Evolutionary conservation across 2,888 invertebrate species (phyloP), one percentile per base, ranked within the genome.

Genomic region (Machimus atricapillus): DNA sequence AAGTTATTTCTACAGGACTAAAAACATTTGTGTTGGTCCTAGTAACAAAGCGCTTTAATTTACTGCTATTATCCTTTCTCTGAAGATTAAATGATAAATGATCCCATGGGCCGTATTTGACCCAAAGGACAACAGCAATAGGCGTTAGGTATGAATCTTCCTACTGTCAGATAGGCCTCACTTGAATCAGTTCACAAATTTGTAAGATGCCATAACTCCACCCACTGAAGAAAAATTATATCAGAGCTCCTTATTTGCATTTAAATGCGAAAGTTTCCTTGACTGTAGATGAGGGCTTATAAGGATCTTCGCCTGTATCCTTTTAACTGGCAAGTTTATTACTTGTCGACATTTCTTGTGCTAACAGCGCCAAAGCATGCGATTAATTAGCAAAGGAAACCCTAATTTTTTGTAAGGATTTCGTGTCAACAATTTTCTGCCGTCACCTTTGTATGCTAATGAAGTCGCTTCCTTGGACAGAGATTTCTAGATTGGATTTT

Each of bases 371-470:
- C 40, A 78, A 43, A 78, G 43, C 78, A 78, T 78, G 78, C 78
- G 78, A 78, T 43, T 78, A 78, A 78, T 78, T 78, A 78, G 46
- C 78, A 23, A 40, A 19, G 43, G 43, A 40, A 78, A 78, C 23
- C 43, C 19, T 78, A 12, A 43, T 34, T 40, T 78, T 78, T 78
- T 23, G 78, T 8, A 27, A 66, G 12, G 78, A 78, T 78, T 43
- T 78, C 78, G 78, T 78, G 78, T 40, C 19, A 78, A 34, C 40
- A 43, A 78, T 78, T 40, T 78, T 40, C 78, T 78, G 0, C 78
- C 78, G 23, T 12, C 78, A 78, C 78, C 43, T 78, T 78, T 78
- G 40, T 78, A 78, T 78, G 78, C 78, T 78, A 78, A 78, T 78
- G 78, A 78, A 19, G 43, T 78, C 19, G 43, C 37, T 78, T 78